phyloP scores from a whole-genome alignment of 2,797 vertebrate genomes.

The Galago senegalensis region DNA sequence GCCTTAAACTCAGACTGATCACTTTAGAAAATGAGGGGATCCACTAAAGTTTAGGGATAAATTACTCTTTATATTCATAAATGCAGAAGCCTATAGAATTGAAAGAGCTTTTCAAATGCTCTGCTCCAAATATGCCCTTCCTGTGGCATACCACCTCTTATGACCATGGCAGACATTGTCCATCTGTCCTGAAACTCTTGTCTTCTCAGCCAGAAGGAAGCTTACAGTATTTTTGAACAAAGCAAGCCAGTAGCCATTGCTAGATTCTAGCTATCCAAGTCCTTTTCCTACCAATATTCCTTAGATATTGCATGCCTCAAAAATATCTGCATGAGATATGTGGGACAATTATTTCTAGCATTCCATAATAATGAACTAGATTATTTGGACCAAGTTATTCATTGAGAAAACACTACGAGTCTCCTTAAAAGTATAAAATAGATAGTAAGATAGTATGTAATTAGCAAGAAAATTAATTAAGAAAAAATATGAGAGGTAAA shows the following conservation, averaged over 20 bases:
- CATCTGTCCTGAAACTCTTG: background rate
- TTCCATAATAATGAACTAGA: background rate
- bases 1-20: background rate
- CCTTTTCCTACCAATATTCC: background rate
- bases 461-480: slow-evolving; percentile 50
- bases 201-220: slow-evolving; percentile 1
- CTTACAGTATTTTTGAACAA: background rate
- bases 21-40: background rate
- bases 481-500: background rate
- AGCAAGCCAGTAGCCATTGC: background rate
- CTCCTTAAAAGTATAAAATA: background rate
- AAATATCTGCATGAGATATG: background rate
- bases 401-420: background rate
- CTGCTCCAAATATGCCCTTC: background rate
- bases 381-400: background rate
- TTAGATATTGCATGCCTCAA: background rate
- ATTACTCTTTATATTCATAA: background rate
- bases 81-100: background rate
- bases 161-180: background rate
- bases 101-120: slow-evolving; percentile 7
- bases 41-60: background rate
- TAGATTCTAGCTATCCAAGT: background rate
- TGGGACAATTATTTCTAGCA: background rate
- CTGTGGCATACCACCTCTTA: background rate
- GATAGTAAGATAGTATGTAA: background rate